Conservation (phyloP, 2,888 invertebrate genomes). For the Rhodophaea formosa region DNA sequence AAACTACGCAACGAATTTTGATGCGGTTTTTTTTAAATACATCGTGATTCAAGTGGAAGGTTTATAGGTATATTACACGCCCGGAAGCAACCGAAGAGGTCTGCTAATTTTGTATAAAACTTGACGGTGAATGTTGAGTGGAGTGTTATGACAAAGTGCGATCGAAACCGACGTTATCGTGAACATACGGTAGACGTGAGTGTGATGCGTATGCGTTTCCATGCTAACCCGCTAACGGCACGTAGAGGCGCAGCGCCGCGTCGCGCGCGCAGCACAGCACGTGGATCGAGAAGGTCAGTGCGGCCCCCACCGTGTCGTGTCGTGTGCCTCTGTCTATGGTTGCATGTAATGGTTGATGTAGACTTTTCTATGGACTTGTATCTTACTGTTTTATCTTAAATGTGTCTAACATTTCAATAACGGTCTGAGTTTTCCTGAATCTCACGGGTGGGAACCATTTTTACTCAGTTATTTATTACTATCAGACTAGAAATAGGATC, state of each 20-base stretch:
- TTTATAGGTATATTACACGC: too few relatives aligned
- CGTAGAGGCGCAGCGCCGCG: constrained; percentile 74
- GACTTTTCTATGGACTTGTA: not conserved
- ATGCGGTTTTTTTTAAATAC: too few relatives aligned
- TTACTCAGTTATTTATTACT: too few relatives aligned
- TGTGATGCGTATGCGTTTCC: constrained; percentile 77
- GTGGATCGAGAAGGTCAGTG: constrained; percentile 93
- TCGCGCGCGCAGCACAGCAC: constrained; percentile 84
- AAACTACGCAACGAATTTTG: too few relatives aligned
- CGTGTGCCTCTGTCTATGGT: constrained; percentile 16
- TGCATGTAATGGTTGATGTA: constrained; percentile 9
- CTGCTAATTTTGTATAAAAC: too few relatives aligned
- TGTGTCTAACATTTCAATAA: not conserved
- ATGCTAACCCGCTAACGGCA: constrained; percentile 80
- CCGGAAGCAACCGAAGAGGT: too few relatives aligned
- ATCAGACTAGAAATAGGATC: too few relatives aligned
- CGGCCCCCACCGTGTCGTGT: constrained; percentile 25
- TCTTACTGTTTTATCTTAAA: constrained; percentile 6
- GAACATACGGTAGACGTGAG: constrained; percentile 55
- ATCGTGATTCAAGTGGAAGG: too few relatives aligned
- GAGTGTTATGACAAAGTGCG: constrained; percentile 22
- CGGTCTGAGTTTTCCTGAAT: too few relatives aligned
- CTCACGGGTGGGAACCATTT: too few relatives aligned
- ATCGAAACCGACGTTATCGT: constrained; percentile 14
- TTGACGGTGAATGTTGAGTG: not conserved